Percentiles rank a stretch among this genome's conserved stretches.
Conservation (phyloP, 92 coral and sea anemone species). For the Siderastrea radians region DNA sequence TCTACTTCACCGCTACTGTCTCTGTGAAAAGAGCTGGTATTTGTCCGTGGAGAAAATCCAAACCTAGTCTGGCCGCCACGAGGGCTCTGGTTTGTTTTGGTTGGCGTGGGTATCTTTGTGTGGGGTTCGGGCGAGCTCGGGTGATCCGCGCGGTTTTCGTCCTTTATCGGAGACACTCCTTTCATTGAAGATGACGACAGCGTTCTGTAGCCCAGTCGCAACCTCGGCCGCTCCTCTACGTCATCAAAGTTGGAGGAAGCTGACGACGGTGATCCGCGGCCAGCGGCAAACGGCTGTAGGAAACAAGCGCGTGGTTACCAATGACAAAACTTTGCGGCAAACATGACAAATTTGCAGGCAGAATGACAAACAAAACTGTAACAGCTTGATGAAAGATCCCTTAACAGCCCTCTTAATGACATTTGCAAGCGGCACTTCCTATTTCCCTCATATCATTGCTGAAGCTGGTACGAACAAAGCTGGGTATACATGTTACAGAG, state of each 20-base stretch:
- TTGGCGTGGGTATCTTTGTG: slow-evolving; percentile 65
- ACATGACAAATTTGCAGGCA: too few relatives aligned
- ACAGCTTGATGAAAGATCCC: neutral
- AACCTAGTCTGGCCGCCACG: slow-evolving; percentile 57
- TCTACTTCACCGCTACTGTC: slow-evolving; percentile 78
- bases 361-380: neutral
- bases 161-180: slow-evolving; percentile 65
- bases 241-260: slow-evolving; percentile 78
- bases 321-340: neutral
- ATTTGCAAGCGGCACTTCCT: neutral
- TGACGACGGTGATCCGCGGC: slow-evolving; percentile 77
- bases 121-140: slow-evolving; percentile 53
- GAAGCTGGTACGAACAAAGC: too few relatives aligned
- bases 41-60: slow-evolving; percentile 64
- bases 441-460: too few relatives aligned
- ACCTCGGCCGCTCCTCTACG: slow-evolving; percentile 77
- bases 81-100: slow-evolving; percentile 61
- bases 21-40: slow-evolving; percentile 62
- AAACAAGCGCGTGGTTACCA: neutral
- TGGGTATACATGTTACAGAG: too few relatives aligned
- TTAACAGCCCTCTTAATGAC: neutral
- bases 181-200: slow-evolving; percentile 88
- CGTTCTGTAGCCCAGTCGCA: slow-evolving; percentile 94
- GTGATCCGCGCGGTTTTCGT: slow-evolving; percentile 43
- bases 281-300: slow-evolving; percentile 78